A percentile compares a stretch with the other conserved stretches of the same genome.
These are phyloP conservation scores for Megaceryle torquata DNA, from an alignment of 2,113 vertebrate genomes.

Conservation along the genomic window DNA sequence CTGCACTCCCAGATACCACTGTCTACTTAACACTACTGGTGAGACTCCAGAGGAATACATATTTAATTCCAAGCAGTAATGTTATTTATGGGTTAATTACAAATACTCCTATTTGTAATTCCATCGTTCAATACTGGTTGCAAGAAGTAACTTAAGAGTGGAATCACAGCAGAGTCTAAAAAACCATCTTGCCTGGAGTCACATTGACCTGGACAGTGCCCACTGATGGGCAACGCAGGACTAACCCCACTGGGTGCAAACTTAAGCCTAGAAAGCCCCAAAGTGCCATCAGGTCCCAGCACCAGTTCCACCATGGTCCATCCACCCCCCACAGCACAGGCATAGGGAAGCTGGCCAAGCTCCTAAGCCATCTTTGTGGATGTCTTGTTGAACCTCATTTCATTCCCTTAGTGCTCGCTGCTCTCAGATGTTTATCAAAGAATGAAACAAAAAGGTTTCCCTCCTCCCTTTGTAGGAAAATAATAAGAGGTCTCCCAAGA, in stretches of 20 bases:
- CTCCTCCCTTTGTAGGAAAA: not conserved
- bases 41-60: not conserved
- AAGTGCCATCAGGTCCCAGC: not conserved
- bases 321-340: not conserved
- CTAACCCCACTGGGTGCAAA: not conserved
- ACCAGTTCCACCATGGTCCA: accelerated
- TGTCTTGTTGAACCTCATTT: not conserved
- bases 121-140: accelerated
- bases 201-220: not conserved
- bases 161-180: accelerated
- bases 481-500: not conserved
- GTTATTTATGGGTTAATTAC: not conserved
- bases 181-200: not conserved
- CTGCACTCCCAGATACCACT: not conserved
- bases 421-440: not conserved
- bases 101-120: not conserved
- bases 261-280: not conserved
- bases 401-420: not conserved
- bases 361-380: not conserved
- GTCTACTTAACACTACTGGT: not conserved
- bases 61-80: not conserved
- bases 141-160: not conserved
- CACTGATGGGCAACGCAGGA: not conserved
- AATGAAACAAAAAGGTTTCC: not conserved
- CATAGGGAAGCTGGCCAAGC: not conserved